Evolutionary conservation across 2,888 invertebrate genomes (phyloP).

Genomic region (Philereme transversata): DNA sequence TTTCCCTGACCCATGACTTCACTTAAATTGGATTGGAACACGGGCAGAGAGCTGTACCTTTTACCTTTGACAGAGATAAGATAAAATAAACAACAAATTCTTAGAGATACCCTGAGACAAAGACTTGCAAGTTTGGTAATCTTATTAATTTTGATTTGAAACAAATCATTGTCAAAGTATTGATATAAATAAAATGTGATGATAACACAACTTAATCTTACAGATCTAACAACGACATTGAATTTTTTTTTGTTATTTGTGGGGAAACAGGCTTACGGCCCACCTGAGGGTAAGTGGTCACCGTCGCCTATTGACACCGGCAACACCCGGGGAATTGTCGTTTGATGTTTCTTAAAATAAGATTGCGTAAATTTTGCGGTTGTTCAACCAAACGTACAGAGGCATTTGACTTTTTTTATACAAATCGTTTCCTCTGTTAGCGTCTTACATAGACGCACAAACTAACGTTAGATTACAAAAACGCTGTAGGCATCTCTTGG

Average conservation of each 20-base stretch:
- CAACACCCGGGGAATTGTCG: too few relatives aligned
- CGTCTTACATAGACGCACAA: constrained; percentile 9
- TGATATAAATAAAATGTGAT: too few relatives aligned
- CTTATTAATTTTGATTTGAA: too few relatives aligned
- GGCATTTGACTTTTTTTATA: constrained; percentile 14
- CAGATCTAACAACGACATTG: too few relatives aligned
- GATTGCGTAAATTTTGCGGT: constrained; percentile 24
- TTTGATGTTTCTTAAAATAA: constrained; percentile 1
- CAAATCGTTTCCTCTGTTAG: constrained; percentile 12
- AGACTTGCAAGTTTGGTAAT: background rate
- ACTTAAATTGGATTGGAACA: constrained; percentile 33
- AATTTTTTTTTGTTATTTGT: too few relatives aligned
- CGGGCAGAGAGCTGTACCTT: constrained; percentile 1
- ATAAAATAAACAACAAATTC: constrained; percentile 8
- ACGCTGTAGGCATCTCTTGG: constrained; percentile 12
- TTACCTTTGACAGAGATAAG: constrained; percentile 15
- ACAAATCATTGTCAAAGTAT: too few relatives aligned
- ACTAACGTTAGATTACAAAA: constrained; percentile 40
- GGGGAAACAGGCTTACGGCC: too few relatives aligned
- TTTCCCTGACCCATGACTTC: constrained; percentile 33
- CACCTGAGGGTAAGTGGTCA: too few relatives aligned
- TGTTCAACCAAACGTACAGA: constrained; percentile 21
- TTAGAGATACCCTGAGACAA: background rate
- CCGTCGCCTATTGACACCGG: too few relatives aligned
- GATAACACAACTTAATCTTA: too few relatives aligned